A percentile compares a stretch with the other conserved stretches of the same genome.
These are phyloP conservation scores for Paracentrotus lividus DNA, from an alignment of 53 echinoderm and acorn worm genomes.

Conservation along the genomic window DNA sequence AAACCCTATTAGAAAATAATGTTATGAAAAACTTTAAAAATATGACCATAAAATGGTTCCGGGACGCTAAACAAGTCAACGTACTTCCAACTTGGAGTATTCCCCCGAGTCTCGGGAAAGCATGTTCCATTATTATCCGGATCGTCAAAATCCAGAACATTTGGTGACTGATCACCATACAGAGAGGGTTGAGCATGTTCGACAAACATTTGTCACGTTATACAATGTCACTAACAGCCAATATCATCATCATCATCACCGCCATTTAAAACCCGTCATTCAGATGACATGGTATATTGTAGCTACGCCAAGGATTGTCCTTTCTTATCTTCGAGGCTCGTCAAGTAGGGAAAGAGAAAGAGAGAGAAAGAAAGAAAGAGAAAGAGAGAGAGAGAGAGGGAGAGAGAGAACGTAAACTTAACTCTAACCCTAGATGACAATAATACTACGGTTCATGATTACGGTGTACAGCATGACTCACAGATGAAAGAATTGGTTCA, in stretches of 20 bases:
- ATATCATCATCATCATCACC: background rate
- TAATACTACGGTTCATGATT: too few species aligned
- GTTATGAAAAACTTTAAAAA: background rate
- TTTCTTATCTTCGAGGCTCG: background rate
- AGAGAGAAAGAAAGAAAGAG: too few species aligned
- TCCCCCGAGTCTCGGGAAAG: background rate
- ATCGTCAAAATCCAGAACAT: background rate
- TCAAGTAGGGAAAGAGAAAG: background rate
- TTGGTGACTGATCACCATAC: background rate
- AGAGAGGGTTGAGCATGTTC: background rate
- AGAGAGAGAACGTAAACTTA: too few species aligned
- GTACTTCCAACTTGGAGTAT: background rate
- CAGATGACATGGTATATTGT: background rate
- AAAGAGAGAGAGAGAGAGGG: too few species aligned
- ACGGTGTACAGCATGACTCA: too few species aligned
- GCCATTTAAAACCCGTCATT: background rate
- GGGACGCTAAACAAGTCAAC: conserved; percentile 1
- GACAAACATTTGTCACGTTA: background rate
- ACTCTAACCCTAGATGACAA: too few species aligned
- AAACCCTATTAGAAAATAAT: background rate
- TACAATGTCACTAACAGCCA: background rate
- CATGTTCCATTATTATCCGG: background rate
- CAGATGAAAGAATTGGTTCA: too few species aligned
- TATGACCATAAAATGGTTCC: background rate
- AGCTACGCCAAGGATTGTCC: background rate